Evolutionary conservation across 2,888 invertebrate species (phyloP).

Genomic region (Incurvaria masculella): DNA sequence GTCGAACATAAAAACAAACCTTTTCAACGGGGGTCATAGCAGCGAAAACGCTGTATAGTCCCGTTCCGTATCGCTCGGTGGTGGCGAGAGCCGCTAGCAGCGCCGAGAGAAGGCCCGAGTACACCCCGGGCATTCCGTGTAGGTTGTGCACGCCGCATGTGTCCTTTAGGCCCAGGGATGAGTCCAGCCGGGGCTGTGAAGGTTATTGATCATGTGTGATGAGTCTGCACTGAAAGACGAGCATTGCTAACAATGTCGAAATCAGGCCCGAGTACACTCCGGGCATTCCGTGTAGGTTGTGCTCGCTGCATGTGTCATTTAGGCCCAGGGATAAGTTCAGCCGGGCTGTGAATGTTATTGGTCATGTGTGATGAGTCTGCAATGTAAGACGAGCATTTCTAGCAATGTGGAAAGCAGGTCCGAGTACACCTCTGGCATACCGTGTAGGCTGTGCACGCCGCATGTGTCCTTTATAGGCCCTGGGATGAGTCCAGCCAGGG

Average conservation of each 20-base stretch:
- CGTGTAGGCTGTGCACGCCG: too few relatives aligned
- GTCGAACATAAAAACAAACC: constrained; percentile 28
- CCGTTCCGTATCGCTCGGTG: constrained; percentile 59
- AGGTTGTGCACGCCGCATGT: constrained; percentile 96
- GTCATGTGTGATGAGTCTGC: too few relatives aligned
- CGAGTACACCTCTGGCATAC: too few relatives aligned
- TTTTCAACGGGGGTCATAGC: constrained; percentile 48
- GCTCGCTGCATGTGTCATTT: constrained; percentile 90
- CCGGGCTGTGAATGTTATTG: too few relatives aligned
- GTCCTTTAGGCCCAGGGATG: constrained; percentile 64
- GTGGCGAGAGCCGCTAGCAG: constrained; percentile 72
- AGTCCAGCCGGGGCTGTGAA: constrained; percentile 59
- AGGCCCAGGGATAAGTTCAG: constrained; percentile 57
- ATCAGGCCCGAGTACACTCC: constrained; percentile 81
- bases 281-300: constrained; percentile 97
- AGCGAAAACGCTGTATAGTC: constrained; percentile 57
- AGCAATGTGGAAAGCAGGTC: too few relatives aligned
- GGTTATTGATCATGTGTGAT: too few relatives aligned
- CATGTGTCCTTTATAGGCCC: too few relatives aligned
- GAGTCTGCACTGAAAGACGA: too few relatives aligned
- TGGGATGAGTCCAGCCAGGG: constrained; percentile 58
- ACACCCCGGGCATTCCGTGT: constrained; percentile 92
- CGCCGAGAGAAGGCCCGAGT: constrained; percentile 77
- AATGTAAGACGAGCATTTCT: too few relatives aligned
- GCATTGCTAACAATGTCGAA: constrained; percentile 69